phyloP scores from a whole-genome alignment of 1,140 invertebrate genomes.

The Hetaerina americana region DNA sequence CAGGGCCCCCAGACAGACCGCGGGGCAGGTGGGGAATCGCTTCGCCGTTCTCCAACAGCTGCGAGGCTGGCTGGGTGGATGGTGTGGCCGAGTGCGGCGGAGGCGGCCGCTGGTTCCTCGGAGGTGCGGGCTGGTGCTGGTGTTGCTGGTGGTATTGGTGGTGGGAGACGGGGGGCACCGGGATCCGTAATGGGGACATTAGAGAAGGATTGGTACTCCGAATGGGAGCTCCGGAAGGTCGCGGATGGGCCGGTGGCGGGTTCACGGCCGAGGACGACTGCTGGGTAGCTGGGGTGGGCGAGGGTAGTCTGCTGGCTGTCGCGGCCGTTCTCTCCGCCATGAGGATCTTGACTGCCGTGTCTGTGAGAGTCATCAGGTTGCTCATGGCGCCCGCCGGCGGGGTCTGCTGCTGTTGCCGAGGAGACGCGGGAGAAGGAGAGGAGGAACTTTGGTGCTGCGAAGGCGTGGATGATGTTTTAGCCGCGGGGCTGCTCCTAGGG shows the following conservation, averaged over 20 bases:
- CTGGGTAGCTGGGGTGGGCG: not conserved
- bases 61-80: not conserved
- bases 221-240: not conserved
- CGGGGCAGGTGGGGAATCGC: too few relatives aligned
- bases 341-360: slow-evolving; percentile 20
- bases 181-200: slow-evolving; percentile 6
- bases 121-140: slow-evolving; percentile 11
- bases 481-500: not conserved
- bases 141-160: slow-evolving; percentile 12
- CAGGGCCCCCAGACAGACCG: not conserved
- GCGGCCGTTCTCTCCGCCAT: slow-evolving; percentile 5
- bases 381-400: slow-evolving; percentile 14
- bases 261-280: not conserved
- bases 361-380: slow-evolving; percentile 21
- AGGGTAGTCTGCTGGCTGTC: not conserved
- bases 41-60: not conserved
- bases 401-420: not conserved
- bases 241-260: not conserved
- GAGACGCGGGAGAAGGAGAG: slow-evolving; percentile 1
- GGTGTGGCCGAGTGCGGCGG: not conserved
- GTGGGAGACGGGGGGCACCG: not conserved
- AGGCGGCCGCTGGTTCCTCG: slow-evolving; percentile 4
- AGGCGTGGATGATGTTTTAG: slow-evolving; percentile 4
- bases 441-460: not conserved
- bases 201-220: not conserved